Percentiles rank a stretch among this genome's conserved stretches.
phyloP scores from a whole-genome alignment of 2,113 vertebrate species.

The Rhabdornis inornatus region DNA sequence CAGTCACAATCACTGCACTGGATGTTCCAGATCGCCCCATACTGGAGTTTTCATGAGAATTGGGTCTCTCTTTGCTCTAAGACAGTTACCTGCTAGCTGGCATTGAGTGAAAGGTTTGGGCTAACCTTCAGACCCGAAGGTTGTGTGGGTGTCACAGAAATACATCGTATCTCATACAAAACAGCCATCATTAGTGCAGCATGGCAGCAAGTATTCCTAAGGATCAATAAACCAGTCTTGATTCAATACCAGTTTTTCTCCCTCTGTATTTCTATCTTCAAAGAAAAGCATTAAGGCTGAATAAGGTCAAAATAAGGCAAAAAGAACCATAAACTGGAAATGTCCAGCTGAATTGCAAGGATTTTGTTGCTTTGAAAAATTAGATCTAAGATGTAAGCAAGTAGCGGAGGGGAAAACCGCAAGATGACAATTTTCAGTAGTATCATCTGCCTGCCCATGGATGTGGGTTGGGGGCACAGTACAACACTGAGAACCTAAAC shows the following conservation, averaged over 20 bases:
- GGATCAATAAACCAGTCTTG: background rate
- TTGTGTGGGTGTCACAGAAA: background rate
- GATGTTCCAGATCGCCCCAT: background rate
- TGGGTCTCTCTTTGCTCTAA: background rate
- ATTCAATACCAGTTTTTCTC: background rate
- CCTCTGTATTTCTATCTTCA: background rate
- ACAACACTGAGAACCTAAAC: background rate
- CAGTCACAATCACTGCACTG: background rate
- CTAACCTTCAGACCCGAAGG: background rate
- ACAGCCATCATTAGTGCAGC: background rate
- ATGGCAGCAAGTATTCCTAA: background rate
- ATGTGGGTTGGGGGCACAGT: accelerated
- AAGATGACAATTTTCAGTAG: background rate
- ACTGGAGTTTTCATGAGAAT: background rate
- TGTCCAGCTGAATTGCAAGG: background rate
- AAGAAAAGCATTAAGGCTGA: background rate
- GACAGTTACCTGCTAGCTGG: background rate
- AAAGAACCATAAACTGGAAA: background rate
- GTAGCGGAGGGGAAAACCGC: accelerated
- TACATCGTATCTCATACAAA: background rate
- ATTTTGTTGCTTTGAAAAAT: background rate
- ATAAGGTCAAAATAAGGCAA: background rate
- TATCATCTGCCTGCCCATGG: background rate
- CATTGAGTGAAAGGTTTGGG: background rate
- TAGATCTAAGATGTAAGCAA: background rate